Base-by-base conservation (phyloP, 2,888 invertebrate genomes). In the Onchidella celtica region DNA sequence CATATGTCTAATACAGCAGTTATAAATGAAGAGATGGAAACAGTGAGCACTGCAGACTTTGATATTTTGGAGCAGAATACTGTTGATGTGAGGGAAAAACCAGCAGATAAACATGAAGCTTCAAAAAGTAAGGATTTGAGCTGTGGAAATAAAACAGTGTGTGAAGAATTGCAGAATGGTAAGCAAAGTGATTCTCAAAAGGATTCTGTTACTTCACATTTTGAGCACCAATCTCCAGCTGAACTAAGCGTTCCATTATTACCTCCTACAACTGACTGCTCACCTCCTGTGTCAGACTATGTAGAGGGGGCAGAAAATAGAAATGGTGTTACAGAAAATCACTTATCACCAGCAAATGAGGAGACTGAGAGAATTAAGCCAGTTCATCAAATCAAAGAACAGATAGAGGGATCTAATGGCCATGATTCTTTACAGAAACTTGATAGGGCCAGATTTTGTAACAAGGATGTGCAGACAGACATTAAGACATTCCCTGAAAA, bases 391-490 rank as follows among this genome's bases (percentile, higher is more conserved):
- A n/a, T n/a, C n/a, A n/a, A n/a, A n/a, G n/a, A n/a, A n/a, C n/a
- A n/a, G n/a, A n/a, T n/a, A n/a, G n/a, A n/a, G n/a, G n/a, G n/a
- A n/a, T n/a, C n/a, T n/a, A n/a, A n/a, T n/a, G n/a, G n/a, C n/a
- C n/a, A n/a, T n/a, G n/a, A n/a, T n/a, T n/a, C n/a, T n/a, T n/a
- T n/a, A n/a, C n/a, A 47, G 17, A 47, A 47, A n/a, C 27, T 27
- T 40, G 29, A 40, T 32, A 9, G 40, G 3, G 17, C 27, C 40
- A 40, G 21, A 27, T 34, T 32, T 24, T n/a, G 27, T 32, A 34
- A 75, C 14, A n/a, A 65, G 65, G 29, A 17, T 4, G 9, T 75
- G n/a, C 75, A 75, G n/a, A 75, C 75, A 47, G 75, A 75, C 27
- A 34, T 75, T 3, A 32, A 75, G 9, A 65, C 65, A 65, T 27